Evolutionary conservation across 1,140 invertebrate genomes (phyloP).

Genomic region (Eciton burchellii): DNA sequence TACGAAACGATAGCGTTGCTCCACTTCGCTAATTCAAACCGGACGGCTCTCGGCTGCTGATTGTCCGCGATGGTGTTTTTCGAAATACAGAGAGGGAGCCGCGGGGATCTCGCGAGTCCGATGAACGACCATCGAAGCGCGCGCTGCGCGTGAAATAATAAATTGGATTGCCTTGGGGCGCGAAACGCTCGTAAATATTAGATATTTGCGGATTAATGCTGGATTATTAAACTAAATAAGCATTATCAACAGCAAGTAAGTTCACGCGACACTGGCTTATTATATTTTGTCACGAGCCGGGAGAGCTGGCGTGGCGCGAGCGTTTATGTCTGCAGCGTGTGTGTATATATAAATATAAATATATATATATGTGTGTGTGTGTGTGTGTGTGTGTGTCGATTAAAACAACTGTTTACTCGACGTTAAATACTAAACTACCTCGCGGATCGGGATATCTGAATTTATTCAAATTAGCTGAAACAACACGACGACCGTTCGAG

Average conservation of each 20-base stretch:
- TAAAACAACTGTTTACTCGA: neutral
- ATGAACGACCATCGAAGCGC: neutral
- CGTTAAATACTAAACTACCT: neutral
- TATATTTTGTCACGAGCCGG: neutral
- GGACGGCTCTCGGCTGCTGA: neutral
- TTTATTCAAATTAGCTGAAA: conserved; percentile 13
- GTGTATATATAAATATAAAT: too few relatives aligned
- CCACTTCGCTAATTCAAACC: conserved; percentile 20
- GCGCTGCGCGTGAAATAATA: neutral
- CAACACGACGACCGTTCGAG: conserved; percentile 16
- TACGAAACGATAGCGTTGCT: conserved; percentile 9
- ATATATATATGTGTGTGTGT: too few relatives aligned
- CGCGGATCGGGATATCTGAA: neutral
- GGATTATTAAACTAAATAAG: neutral
- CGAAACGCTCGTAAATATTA: neutral
- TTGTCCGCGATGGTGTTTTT: neutral
- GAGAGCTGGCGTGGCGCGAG: neutral
- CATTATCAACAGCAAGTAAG: neutral
- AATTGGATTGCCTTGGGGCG: neutral
- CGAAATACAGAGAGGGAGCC: neutral
- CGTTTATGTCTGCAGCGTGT: too few relatives aligned
- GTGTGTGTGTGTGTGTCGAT: too few relatives aligned
- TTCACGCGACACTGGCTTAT: neutral
- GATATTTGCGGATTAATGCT: neutral
- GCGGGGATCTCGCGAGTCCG: neutral